Evolutionary conservation across 2,113 vertebrate species (phyloP).

Genomic region (Nanorana parkeri): DNA sequence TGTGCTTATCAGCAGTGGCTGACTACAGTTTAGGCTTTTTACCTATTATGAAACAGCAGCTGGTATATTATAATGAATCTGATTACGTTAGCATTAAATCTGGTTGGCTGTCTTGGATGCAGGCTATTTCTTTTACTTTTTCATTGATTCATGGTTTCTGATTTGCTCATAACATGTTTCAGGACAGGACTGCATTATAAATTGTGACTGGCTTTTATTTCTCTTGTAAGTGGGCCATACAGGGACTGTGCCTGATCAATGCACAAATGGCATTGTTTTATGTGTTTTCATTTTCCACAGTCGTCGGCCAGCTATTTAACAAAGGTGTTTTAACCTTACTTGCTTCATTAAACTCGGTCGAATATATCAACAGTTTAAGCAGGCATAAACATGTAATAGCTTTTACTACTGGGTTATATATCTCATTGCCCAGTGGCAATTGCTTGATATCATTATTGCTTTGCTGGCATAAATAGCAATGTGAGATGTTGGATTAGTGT

Average conservation of each 20-base stretch:
- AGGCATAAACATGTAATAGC: constrained; percentile 3
- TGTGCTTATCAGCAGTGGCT: no score
- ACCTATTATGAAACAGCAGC: no score
- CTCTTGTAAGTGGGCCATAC: neutral
- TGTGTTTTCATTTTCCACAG: neutral
- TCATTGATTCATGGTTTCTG: no score
- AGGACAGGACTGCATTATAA: no score
- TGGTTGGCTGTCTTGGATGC: no score
- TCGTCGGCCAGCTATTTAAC: neutral
- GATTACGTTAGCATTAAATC: no score
- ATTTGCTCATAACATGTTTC: no score
- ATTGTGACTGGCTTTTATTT: neutral
- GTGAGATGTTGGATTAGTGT: neutral
- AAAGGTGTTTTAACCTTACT: neutral
- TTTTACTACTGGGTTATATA: neutral
- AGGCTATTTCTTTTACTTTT: no score
- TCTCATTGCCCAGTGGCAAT: neutral
- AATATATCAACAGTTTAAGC: constrained; percentile 8
- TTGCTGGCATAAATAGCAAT: neutral
- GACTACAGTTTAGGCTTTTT: no score
- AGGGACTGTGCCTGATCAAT: neutral
- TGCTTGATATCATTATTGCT: neutral
- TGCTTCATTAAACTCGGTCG: constrained; percentile 3
- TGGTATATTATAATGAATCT: no score
- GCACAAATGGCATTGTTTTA: neutral